Conservation (phyloP, 2,113 vertebrate species). For the Rhinogobius similis region DNA sequence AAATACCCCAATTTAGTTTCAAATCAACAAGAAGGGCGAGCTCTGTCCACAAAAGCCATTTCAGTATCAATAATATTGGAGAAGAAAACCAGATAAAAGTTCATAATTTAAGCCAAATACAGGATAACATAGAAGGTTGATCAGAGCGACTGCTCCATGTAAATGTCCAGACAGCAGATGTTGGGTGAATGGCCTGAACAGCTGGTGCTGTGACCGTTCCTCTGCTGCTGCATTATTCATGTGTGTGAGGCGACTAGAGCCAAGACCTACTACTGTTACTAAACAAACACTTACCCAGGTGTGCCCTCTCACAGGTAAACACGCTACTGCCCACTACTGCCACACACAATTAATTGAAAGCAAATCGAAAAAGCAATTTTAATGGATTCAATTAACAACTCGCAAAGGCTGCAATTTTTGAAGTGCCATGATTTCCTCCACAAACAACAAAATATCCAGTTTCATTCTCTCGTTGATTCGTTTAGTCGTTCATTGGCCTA, state of each 20-base stretch:
- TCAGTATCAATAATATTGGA: background rate
- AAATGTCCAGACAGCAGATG: constrained; percentile 7
- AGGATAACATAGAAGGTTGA: background rate
- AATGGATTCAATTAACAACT: no score
- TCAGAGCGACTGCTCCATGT: background rate
- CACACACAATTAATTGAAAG: no score
- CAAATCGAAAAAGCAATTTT: no score
- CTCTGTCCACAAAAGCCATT: no score
- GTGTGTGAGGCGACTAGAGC: background rate
- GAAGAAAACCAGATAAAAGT: background rate
- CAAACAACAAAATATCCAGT: no score
- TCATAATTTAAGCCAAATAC: background rate
- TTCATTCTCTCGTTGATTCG: no score
- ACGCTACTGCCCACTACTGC: constrained; percentile 4
- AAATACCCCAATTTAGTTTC: no score
- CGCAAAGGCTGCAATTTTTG: no score
- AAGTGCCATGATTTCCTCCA: no score
- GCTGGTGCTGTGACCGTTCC: background rate
- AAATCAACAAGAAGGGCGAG: no score
- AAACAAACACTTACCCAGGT: constrained; percentile 34
- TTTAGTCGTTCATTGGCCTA: no score
- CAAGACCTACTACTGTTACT: constrained; percentile 16
- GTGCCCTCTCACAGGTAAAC: constrained; percentile 19
- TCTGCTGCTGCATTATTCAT: constrained; percentile 56
- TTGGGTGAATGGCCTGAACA: constrained; percentile 10